Base-by-base conservation (phyloP, 2,888 invertebrate species). In the Pristionchus mayeri region DNA sequence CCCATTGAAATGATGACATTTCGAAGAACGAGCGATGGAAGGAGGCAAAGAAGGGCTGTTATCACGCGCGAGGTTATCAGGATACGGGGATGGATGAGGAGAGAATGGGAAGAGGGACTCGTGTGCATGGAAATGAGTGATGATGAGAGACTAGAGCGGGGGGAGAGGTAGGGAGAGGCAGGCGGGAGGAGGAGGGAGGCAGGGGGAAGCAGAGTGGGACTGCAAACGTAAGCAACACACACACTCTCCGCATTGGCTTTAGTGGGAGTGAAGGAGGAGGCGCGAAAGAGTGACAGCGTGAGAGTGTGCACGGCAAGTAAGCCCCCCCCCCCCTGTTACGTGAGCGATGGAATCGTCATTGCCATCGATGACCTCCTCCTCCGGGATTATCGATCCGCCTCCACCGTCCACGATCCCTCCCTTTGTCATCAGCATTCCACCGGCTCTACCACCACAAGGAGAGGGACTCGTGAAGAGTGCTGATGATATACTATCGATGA, bases 211-310 rank as follows among this genome's bases (percentile, higher is more conserved):
- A 37, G 67, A 40, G 21, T 4, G 71, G 24, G 71, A 11, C 16
- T 57, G 54, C 54, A 57, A 57, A 57, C 54, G 54, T 57, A 57
- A 57, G 54, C 54, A 57, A 57, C 54, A 57, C 54, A 57, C 52
- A 18, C 48, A 48, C 48, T 9, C 48, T 48, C 48, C 13, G 44
- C 7, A 44, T 44, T 9, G 54, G 54, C 54, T 24, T 30, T 63
- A 34, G 30, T 63, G 34, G 34, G 63, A 63, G 63, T 16, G 63
- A 34, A 30, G 63, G 34, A 63, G 63, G 21, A 3, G 34, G 27
- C 27, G 63, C 7, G 34, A 13, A 7, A 27, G 4, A 13, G 30
- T 7, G 34, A 34, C 34, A 57, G 54, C 54, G 54, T n/a, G 21
- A 4, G 54, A 18, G 4, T 54, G 21, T 54, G n/a, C n/a, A n/a